These are phyloP conservation scores for Diorhabda carinulata DNA, from an alignment of 1,140 invertebrate genomes.

Conservation along the genomic window DNA sequence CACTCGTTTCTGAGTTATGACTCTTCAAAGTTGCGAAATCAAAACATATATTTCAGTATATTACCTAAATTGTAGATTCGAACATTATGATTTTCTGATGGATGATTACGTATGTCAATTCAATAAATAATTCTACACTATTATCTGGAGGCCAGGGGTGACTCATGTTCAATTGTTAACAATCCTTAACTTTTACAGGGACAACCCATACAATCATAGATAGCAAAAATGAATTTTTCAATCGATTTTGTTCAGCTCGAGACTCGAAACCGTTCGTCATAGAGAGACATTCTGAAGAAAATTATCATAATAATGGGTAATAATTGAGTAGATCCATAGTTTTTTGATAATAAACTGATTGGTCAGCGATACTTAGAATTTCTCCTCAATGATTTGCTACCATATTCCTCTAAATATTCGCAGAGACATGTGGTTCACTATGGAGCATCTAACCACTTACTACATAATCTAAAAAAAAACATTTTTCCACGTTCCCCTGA, in stretches of 20 bases:
- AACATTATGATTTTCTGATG: too few species aligned
- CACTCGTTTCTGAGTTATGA: not conserved
- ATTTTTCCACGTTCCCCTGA: not conserved
- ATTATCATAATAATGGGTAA: not conserved
- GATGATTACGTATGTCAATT: too few species aligned
- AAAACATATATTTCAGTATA: not conserved
- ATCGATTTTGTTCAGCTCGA: not conserved
- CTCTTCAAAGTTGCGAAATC: not conserved
- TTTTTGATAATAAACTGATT: not conserved
- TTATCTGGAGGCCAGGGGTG: too few species aligned
- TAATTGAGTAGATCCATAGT: not conserved
- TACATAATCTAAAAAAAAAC: not conserved
- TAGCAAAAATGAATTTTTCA: not conserved
- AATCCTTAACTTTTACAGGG: not conserved
- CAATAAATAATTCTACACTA: too few species aligned
- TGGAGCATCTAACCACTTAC: not conserved
- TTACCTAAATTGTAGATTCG: too few species aligned
- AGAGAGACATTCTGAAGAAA: too few species aligned
- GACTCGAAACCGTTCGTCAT: not conserved
- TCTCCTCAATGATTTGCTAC: not conserved
- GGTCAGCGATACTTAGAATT: not conserved
- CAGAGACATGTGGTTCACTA: not conserved
- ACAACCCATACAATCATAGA: not conserved
- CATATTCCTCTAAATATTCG: too few species aligned
- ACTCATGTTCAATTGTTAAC: not conserved